phyloP scores from a whole-genome alignment of 1,140 invertebrate species.

The Ceratina australensis region DNA sequence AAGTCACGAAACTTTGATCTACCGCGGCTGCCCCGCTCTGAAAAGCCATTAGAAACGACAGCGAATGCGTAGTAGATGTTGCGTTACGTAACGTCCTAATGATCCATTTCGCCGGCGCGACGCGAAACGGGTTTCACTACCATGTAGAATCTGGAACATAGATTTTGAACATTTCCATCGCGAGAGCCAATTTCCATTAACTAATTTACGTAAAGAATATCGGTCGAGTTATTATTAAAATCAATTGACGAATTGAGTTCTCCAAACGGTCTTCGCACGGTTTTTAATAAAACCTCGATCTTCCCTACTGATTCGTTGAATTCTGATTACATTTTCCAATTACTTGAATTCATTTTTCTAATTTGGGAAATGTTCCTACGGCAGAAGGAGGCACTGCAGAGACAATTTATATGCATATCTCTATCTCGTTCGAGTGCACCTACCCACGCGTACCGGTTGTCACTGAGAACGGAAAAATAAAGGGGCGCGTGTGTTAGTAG shows the following conservation, averaged over 20 bases:
- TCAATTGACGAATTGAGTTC: neutral
- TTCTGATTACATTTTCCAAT: no score
- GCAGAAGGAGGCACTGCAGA: no score
- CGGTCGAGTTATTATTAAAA: no score
- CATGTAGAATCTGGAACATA: neutral
- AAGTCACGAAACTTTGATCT: neutral
- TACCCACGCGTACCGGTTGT: neutral
- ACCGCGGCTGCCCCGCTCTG: neutral
- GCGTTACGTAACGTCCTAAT: constrained; percentile 17
- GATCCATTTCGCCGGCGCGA: constrained; percentile 2
- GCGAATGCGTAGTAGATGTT: neutral
- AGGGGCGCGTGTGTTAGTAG: no score
- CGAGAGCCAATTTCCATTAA: neutral
- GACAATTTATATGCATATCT: neutral
- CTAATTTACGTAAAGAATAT: neutral
- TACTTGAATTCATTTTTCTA: neutral
- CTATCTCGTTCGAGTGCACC: neutral
- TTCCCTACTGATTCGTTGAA: neutral
- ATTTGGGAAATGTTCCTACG: neutral
- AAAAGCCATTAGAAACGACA: constrained; percentile 17
- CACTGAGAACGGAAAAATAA: neutral
- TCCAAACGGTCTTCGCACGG: no score
- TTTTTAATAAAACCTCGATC: neutral
- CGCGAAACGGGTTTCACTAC: constrained; percentile 18
- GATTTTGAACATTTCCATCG: neutral